These are phyloP conservation scores for Heliconius charithonia DNA, from an alignment of 2,888 invertebrate genomes.

Conservation along the genomic window DNA sequence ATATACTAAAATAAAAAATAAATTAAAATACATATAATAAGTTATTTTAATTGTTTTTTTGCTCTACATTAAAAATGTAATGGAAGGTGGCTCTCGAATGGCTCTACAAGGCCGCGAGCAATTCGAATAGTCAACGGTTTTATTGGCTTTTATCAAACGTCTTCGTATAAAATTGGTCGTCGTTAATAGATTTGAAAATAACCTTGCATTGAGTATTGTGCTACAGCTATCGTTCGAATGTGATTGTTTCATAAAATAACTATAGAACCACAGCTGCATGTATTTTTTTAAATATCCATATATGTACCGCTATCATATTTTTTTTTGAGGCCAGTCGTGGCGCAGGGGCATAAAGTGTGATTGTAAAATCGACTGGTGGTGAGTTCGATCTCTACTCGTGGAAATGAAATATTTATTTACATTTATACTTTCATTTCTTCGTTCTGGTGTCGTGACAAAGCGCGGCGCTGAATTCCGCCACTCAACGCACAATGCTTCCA, in stretches of 20 bases:
- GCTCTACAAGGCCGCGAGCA: not conserved
- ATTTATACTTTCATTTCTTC: too few species aligned
- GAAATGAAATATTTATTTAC: too few species aligned
- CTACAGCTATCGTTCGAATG: not conserved
- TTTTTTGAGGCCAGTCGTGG: not conserved
- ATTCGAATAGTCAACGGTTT: slow-evolving; percentile 10
- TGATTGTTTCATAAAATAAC: not conserved
- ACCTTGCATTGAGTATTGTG: slow-evolving; percentile 13
- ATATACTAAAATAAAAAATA: not conserved
- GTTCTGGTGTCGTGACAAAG: too few species aligned
- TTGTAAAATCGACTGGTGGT: too few species aligned
- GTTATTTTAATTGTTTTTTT: not conserved
- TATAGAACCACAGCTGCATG: not conserved
- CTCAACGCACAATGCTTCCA: too few species aligned
- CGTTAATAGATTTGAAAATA: slow-evolving; percentile 21
- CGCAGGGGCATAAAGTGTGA: too few species aligned
- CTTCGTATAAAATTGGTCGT: slow-evolving; percentile 19
- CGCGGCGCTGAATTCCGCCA: too few species aligned
- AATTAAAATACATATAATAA: not conserved
- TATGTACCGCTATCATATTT: not conserved
- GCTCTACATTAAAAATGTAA: slow-evolving; percentile 3
- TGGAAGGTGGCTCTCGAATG: not conserved
- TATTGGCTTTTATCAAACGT: slow-evolving; percentile 17
- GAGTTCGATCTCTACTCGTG: too few species aligned
- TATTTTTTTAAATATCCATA: not conserved